These are phyloP conservation scores for Noturus placidus DNA, from an alignment of 2,113 vertebrate genomes.

Conservation along the genomic window DNA sequence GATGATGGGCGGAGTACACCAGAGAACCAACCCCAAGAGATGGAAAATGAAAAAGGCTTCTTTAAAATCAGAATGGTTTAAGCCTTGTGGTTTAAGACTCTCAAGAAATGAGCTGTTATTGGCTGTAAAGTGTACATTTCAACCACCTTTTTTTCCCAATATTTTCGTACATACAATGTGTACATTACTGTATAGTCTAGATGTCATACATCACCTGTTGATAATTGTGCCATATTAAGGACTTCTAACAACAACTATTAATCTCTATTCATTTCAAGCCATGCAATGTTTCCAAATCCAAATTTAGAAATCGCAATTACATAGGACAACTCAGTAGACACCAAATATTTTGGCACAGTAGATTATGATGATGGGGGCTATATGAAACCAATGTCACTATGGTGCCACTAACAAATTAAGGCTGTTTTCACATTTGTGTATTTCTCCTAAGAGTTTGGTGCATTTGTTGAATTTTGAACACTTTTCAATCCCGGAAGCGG, in stretches of 20 bases:
- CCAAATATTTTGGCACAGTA: neutral
- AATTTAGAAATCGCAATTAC: neutral
- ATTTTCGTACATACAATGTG: neutral
- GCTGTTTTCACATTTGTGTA: neutral
- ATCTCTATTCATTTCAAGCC: neutral
- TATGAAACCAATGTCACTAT: neutral
- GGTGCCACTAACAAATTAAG: neutral
- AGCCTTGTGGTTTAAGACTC: neutral
- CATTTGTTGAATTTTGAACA: neutral
- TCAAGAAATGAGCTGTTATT: neutral
- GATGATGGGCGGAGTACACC: conserved; percentile 66
- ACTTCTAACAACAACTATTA: neutral
- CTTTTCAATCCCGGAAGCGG: neutral
- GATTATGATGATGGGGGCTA: neutral
- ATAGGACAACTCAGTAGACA: neutral
- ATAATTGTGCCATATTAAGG: neutral
- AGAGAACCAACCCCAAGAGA: conserved; percentile 59
- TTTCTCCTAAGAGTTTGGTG: neutral
- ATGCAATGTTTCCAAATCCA: neutral
- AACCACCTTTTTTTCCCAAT: neutral
- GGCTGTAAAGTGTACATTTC: neutral
- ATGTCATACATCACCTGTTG: conserved; percentile 14
- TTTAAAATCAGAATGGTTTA: conserved; percentile 1
- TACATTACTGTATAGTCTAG: conserved; percentile 13
- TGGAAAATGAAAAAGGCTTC: conserved; percentile 57